A percentile compares a stretch with the other conserved stretches of the same genome.
Evolutionary conservation across 2,113 vertebrate species (phyloP).

Genomic region (Pterophyllum scalare): DNA sequence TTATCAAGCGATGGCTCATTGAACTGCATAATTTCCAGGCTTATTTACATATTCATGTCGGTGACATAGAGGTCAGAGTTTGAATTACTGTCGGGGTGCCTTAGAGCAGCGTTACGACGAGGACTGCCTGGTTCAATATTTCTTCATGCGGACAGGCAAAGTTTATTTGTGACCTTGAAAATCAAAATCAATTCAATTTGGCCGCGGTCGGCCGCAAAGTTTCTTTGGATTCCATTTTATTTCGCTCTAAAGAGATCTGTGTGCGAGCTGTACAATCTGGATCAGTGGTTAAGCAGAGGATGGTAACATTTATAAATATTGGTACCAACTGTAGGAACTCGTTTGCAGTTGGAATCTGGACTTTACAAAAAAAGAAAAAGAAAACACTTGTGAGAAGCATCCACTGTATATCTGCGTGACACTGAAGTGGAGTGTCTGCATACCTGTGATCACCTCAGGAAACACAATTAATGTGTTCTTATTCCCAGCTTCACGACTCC

Average conservation of each 20-base stretch:
- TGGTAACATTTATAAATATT: not conserved
- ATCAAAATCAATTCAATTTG: not conserved
- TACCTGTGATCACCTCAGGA: not conserved
- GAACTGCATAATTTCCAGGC: not conserved
- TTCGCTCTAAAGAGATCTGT: too few relatives aligned
- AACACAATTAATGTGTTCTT: slow-evolving; percentile 19
- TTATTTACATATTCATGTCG: slow-evolving; percentile 42
- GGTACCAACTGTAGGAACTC: not conserved
- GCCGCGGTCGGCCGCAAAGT: not conserved
- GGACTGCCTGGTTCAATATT: not conserved
- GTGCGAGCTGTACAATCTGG: not conserved
- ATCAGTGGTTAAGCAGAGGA: not conserved
- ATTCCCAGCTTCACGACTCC: not conserved
- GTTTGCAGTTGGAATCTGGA: not conserved
- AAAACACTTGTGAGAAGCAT: not conserved
- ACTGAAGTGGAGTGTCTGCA: not conserved
- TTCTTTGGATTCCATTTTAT: not conserved
- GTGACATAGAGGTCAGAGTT: slow-evolving; percentile 9
- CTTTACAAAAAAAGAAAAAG: not conserved
- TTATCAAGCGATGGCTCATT: slow-evolving; percentile 25
- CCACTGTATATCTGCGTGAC: not conserved
- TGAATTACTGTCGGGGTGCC: not conserved
- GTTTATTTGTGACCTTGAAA: not conserved
- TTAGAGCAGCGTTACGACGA: not conserved
- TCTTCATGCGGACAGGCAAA: not conserved